Base-by-base conservation (phyloP, 30 jellyfish, hydroid and myxozoan genomes). In the Morbakka virulenta region DNA sequence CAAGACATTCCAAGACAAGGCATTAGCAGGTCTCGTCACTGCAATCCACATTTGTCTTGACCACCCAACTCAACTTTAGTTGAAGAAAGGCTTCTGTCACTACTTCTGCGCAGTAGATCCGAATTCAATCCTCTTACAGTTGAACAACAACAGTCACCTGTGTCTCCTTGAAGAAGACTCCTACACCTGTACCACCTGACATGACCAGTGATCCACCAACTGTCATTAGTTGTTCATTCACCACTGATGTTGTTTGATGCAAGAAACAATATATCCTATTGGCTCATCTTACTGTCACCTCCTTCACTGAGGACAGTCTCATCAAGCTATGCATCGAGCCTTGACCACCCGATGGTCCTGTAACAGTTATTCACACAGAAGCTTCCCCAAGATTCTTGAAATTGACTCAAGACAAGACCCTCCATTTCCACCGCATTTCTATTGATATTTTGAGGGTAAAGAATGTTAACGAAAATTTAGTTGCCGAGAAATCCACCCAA, bases 341-440 rank as follows among this genome's bases (percentile, higher is more conserved):
- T 14, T 27, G 25, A 21, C 74, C 87, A 14, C 12, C 47, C 2
- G 80, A 50, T n/a, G 87, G 76, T 6, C 79, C 91, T 1, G 3
- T 77, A 2, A 72, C 51, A 34, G 28, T 21, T 0, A 36, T 66
- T 29, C 87, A 71, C 2, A 62, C 63, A 29, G 87, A 80, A 50
- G 22, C 87, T 24, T 85, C 91, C 2, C 87, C 87, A n/a, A 85
- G 87, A 6, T 67, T 80, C 49, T 77, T 25, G 4, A 9, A 32
- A 4, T 69, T 76, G 6, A 31, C 0, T 24, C 6, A 53, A 2
- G 87, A 66, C 52, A 22, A 4, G 20, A 13, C 52, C 28, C 86
- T 80, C 20, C 34, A 35, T 1, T 32, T 36, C 25, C 69, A 66
- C 65, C 63, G 25, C 32, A 65, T 80, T 9, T 28, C 86, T 14